Base-by-base conservation (phyloP, 2,888 invertebrate species). In the Tetragnatha montana region DNA sequence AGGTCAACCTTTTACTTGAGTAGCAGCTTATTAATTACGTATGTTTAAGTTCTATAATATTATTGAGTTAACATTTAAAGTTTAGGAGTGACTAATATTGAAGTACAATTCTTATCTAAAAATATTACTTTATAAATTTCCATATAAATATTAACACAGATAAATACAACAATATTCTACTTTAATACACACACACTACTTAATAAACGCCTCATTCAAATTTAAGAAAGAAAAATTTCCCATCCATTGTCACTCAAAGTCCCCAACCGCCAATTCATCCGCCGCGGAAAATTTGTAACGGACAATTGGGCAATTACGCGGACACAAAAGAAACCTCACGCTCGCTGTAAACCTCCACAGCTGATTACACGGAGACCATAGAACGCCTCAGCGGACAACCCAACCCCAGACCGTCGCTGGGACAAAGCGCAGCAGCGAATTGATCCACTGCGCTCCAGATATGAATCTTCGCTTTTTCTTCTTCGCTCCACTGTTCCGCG, bases 401-500 rank as follows among this genome's bases (percentile, higher is more conserved):
- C 7, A 60, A 17, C 4, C 17, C 60, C 12, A 0, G 8, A 17
- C 60, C 17, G 17, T 60, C 60, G 12, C 14, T n/a, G 7, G 71
- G 71, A 81, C 70, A 81, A 81, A 81, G 47, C 35, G 49, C 60
- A 71, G 19, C 47, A 35, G 21, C 21, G 21, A 60, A 78, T 78
- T 78, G 78, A 78, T 78, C 22, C 49, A 70, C 70, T 50, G 71
- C 47, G 70, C 12, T 78, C 22, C 70, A 81, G 70, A 81, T 81
- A 81, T 81, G 81, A 71, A 81, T 81, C 70, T 81, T 81, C 71
- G 21, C 12, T 8, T 12, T 2, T 49, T 70, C 4, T 35, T 35
- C 35, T 35, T 35, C 35, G 70, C 21, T 14, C 81, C 81, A 71
- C 50, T 81, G 19, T 71, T 19, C 71, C n/a, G 0, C 6, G n/a